These are phyloP conservation scores for Champsocephalus gunnari DNA, from an alignment of 2,797 vertebrate species.

Conservation along the genomic window DNA sequence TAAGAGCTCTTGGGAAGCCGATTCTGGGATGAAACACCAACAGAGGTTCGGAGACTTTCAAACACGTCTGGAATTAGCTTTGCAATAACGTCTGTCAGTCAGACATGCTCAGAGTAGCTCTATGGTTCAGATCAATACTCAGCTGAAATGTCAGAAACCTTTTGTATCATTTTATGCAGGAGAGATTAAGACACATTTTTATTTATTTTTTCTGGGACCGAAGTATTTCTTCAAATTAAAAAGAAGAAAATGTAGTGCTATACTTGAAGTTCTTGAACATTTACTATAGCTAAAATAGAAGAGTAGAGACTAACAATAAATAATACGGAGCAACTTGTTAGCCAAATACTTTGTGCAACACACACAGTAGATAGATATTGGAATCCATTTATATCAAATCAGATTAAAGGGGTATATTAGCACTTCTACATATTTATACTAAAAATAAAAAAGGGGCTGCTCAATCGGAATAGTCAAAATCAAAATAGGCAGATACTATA, in stretches of 20 bases:
- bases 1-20: conserved; percentile 57
- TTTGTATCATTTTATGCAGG: background rate
- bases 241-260: background rate
- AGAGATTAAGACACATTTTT: background rate
- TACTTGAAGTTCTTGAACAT: background rate
- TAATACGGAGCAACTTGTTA: background rate
- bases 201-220: background rate
- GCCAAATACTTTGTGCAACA: background rate
- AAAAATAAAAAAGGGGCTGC: conserved; percentile 10
- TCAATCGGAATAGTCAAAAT: conserved; percentile 29
- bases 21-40: conserved; percentile 48
- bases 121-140: conserved; percentile 30
- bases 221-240: background rate
- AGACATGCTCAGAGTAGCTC: conserved; percentile 34
- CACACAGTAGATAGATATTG: background rate
- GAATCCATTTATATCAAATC: background rate
- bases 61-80: conserved; percentile 60
- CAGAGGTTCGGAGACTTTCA: conserved; percentile 57
- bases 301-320: conserved; percentile 1
- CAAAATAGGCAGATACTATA: conserved; percentile 30
- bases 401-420: background rate
- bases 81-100: conserved; percentile 74
- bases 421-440: background rate
- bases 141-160: conserved; percentile 22
- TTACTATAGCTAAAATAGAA: background rate